Conservation (phyloP, 2,113 vertebrate genomes). For the Thalassarche chlororhynchos region DNA sequence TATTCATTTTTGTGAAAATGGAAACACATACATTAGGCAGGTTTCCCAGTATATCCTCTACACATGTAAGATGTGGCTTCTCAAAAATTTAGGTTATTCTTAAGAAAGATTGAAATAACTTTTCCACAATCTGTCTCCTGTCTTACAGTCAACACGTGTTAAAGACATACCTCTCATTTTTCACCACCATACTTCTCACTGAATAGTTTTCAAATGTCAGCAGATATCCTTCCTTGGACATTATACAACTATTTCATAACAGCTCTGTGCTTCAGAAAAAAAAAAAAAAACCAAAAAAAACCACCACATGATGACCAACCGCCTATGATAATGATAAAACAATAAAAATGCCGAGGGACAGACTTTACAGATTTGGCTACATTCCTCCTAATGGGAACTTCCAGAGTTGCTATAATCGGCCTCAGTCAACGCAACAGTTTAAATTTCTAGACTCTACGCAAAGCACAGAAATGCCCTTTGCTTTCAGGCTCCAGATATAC, state of each 20-base stretch:
- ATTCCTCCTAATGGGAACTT: background rate
- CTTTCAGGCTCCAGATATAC: background rate
- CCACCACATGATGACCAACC: background rate
- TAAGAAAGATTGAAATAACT: conserved; percentile 35
- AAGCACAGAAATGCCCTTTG: background rate
- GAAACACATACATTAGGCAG: background rate
- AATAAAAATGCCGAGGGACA: background rate
- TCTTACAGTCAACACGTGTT: conserved; percentile 33
- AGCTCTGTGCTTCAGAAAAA: background rate
- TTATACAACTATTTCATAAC: conserved; percentile 63
- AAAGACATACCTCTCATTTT: conserved; percentile 34
- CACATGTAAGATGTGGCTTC: background rate
- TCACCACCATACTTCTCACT: conserved; percentile 39
- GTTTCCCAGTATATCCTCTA: background rate
- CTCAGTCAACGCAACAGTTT: background rate
- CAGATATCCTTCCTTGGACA: conserved; percentile 42
- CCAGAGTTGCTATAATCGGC: background rate
- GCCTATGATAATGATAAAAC: background rate
- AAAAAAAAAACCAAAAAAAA: background rate
- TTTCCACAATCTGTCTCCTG: conserved; percentile 41
- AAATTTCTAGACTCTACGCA: background rate
- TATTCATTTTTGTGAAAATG: background rate
- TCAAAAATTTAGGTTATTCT: background rate
- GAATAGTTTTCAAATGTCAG: conserved; percentile 54
- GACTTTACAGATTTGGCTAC: background rate